Evolutionary conservation across 2,113 vertebrate species (phyloP), one percentile per base, ranked within the genome.

Genomic region (Trichechus manatus): DNA sequence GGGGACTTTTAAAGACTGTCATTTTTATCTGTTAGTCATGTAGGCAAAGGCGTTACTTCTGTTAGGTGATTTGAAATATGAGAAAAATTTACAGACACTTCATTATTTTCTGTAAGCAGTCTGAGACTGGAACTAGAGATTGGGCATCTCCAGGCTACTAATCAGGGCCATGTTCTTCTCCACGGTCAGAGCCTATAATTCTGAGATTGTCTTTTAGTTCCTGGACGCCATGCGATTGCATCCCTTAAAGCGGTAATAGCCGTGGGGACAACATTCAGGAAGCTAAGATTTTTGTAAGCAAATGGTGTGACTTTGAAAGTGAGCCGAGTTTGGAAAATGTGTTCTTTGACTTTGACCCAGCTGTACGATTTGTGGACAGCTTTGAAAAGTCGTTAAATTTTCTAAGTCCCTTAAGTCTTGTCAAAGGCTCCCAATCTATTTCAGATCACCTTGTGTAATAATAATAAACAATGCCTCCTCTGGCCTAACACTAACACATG

Each of bases 301-400:
- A 75, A 39, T 27, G 72, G 42, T 4, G 0, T 88, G 87, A 81
- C 86, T 94, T 87, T 53, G 47, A 81, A 92, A 64, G 33, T 39
- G 77, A 27, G 17, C 81, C 1, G 19, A 42, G 50, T 86, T 87
- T 90, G 81, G 81, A 81, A 70, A 84, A 36, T 39, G 25, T 68
- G 36, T 93, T 70, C 47, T 87, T 70, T 94, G 72, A 72, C 47
- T 87, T 93, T 83, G 64, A n/a, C 20, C 20, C 36, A 83, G 11
- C 50, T 82, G 9, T 29, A 10, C 50, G 77, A 78, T 92, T 72
- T 72, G 36, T 85, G 94, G 72, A 33, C 19, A 25, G n/a, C 80
- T 95, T 44, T 75, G 95, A 86, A 68, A 86, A 68, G 36, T 70
- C 25, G 27, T 95, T 93, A 8, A 20, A 23, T 87, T 97, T 78